Base-by-base conservation (phyloP, 2,888 invertebrate genomes). In the Macropis europaea region DNA sequence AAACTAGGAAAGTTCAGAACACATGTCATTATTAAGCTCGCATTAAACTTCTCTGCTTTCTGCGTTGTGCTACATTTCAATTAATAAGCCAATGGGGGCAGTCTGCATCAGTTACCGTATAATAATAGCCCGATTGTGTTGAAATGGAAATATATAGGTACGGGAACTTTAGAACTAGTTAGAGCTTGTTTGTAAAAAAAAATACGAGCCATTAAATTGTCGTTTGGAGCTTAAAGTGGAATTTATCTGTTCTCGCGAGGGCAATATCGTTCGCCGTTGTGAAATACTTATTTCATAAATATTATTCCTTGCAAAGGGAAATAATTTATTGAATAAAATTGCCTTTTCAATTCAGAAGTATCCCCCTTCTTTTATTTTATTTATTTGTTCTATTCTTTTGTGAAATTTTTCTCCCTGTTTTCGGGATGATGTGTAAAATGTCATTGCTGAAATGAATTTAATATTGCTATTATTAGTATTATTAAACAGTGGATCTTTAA, bases 121-220 rank as follows among this genome's bases (percentile, higher is more conserved):
- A 70, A 76, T 42, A 45, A 64, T 56, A 56, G 22, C 52, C 52
- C 43, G 36, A 57, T 57, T 56, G 22, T 32, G 22, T 9, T 13
- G 30, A 28, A n/a, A 38, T 50, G 43, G 48, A 36, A 61, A 48
- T 11, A 32, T 60, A 52, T 38, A 32, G n/a, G 30, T 22, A 13
- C 19, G 5, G 2, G 38, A 57, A 66, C 45, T 76, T 76, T 19
- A 34, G 48, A 61, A 66, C 34, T 54, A 66, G 48, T 61, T 70
- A 47, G 32, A 52, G 48, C 36, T 43, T 45, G 43, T 26, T 36
- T 26, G 34, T 5, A 6, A 15, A 22, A 24, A 54, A 43, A 47
- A 67, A 40, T 24, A 56, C 52, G 42, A 40, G 17, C 52, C 43
- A 36, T 45, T 54, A 59, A 62, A 59, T 38, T 6, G 5, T 24